These are phyloP conservation scores for Rhynchopsitta pachyrhyncha DNA, from an alignment of 2,113 vertebrate genomes.

Conservation along the genomic window DNA sequence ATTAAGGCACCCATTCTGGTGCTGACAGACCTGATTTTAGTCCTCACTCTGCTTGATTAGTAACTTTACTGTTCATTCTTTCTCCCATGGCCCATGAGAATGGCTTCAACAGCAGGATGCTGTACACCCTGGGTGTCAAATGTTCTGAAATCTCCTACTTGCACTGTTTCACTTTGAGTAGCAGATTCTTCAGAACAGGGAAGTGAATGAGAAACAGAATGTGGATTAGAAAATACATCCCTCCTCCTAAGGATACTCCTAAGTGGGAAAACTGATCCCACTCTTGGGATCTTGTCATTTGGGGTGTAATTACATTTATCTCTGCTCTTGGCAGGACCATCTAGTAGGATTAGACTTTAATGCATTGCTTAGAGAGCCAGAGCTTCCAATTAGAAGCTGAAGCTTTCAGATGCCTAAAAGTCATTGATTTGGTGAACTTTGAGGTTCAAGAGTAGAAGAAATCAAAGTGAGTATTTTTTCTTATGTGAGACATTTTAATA, in stretches of 20 bases:
- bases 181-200: background rate
- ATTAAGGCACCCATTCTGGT: background rate
- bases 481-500: background rate
- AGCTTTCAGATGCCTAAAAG: background rate
- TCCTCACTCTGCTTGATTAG: background rate
- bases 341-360: background rate
- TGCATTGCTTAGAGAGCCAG: background rate
- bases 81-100: background rate
- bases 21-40: background rate
- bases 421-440: background rate
- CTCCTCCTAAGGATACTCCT: background rate
- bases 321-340: background rate
- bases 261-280: background rate
- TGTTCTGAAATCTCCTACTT: background rate
- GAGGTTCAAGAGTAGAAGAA: background rate
- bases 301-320: background rate
- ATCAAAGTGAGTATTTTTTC: background rate
- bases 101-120: background rate
- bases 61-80: background rate
- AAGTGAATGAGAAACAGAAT: background rate
- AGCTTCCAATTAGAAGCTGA: background rate
- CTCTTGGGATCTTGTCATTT: background rate
- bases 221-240: background rate
- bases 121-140: fast-evolving
- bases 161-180: background rate